Percentiles rank a stretch among this genome's conserved stretches.
Conservation (phyloP, 2,113 vertebrate species). For the Micronisus gabar region DNA sequence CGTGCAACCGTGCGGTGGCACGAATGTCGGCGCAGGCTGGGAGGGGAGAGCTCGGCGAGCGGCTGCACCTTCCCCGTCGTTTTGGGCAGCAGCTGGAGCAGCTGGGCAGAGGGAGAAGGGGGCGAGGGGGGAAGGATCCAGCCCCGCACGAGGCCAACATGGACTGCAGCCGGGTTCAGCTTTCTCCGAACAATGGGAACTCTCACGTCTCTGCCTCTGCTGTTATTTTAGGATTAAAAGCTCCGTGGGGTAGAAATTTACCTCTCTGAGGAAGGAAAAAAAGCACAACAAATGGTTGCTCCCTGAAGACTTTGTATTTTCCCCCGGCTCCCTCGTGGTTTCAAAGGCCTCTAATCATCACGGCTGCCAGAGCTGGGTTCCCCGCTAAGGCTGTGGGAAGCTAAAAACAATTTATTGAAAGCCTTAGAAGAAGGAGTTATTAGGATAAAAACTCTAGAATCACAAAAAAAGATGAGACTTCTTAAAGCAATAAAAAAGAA, state of each 20-base stretch:
- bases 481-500: not conserved
- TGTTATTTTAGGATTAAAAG: conserved; percentile 72
- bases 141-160: rapidly evolving
- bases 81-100: not conserved
- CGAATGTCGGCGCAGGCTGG: not conserved
- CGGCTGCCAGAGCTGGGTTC: conserved; percentile 24
- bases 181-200: not conserved
- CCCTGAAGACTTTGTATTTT: not conserved
- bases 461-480: not conserved
- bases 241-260: conserved; percentile 49
- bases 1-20: not conserved
- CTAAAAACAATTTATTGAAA: conserved; percentile 39
- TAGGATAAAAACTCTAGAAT: not conserved
- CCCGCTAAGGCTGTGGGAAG: conserved; percentile 46
- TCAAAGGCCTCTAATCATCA: conserved; percentile 46
- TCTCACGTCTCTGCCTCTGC: conserved; percentile 44
- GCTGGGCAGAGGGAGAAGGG: not conserved
- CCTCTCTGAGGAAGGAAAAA: conserved; percentile 25
- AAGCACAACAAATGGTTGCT: not conserved
- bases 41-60: not conserved
- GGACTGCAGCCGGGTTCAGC: conserved; percentile 23
- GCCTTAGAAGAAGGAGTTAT: not conserved
- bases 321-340: not conserved
- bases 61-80: not conserved
- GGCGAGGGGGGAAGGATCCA: not conserved